Evolutionary conservation across 2,888 invertebrate species (phyloP).

Genomic region (Atherix ibis): DNA sequence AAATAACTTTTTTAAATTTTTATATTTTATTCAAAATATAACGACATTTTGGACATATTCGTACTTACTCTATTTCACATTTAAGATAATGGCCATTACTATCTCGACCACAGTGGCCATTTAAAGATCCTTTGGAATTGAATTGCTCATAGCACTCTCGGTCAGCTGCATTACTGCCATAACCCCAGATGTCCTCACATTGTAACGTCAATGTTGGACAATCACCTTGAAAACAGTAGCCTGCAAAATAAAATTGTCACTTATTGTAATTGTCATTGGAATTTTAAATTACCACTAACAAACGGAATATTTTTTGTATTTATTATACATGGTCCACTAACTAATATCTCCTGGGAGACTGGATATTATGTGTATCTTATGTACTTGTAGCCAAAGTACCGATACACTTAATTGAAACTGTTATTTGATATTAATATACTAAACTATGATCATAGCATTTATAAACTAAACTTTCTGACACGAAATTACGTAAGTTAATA

Average conservation of each 20-base stretch:
- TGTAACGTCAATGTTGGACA: constrained; percentile 80
- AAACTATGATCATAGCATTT: too few relatives aligned
- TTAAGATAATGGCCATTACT: constrained; percentile 60
- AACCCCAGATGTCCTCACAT: constrained; percentile 89
- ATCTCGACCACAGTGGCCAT: constrained; percentile 89
- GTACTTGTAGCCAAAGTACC: too few relatives aligned
- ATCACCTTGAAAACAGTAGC: constrained; percentile 82
- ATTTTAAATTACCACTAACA: not conserved
- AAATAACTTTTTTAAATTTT: too few relatives aligned
- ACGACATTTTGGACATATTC: too few relatives aligned
- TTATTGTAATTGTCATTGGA: constrained; percentile 5
- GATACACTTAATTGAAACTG: too few relatives aligned
- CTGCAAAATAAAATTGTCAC: constrained; percentile 23
- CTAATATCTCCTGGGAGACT: too few relatives aligned
- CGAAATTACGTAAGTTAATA: too few relatives aligned
- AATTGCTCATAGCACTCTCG: constrained; percentile 85
- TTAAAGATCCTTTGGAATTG: constrained; percentile 87
- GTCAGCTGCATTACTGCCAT: constrained; percentile 67
- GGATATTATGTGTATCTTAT: too few relatives aligned
- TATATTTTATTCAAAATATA: too few relatives aligned
- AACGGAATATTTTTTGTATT: not conserved
- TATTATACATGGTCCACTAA: too few relatives aligned
- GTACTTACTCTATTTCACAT: constrained; percentile 66
- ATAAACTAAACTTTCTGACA: too few relatives aligned
- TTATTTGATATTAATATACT: too few relatives aligned